Evolutionary conservation across 2,113 vertebrate species (phyloP).

Genomic region (Noctilio leporinus): DNA sequence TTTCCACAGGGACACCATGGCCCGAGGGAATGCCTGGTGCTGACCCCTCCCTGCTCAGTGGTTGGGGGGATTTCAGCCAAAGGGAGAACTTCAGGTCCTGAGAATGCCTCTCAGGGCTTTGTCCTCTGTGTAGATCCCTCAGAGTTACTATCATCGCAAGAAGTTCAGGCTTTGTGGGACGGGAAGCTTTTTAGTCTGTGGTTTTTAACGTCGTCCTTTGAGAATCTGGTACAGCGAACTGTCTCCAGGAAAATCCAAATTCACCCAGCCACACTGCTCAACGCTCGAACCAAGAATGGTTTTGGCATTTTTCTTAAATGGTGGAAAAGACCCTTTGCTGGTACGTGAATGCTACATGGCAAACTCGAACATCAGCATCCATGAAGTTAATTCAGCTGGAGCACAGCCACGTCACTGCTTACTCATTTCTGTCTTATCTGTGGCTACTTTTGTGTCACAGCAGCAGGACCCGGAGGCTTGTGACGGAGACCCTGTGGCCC

Average conservation of each 20-base stretch:
- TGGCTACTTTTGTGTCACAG: not conserved
- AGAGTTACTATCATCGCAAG: not conserved
- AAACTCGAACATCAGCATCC: not conserved
- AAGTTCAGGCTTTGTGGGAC: not conserved
- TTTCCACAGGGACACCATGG: not conserved
- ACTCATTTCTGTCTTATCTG: not conserved
- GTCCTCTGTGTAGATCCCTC: not conserved
- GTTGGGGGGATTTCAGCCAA: not conserved
- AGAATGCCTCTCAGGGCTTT: not conserved
- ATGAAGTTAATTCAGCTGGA: not conserved
- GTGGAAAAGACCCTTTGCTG: not conserved
- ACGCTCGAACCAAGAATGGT: not conserved
- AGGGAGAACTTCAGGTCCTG: not conserved
- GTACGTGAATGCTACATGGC: not conserved
- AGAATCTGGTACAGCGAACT: not conserved
- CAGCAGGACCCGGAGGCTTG: not conserved
- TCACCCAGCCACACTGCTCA: fast-evolving
- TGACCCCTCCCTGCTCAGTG: too few species aligned
- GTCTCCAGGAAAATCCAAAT: not conserved
- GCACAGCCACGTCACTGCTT: not conserved
- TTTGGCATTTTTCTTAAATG: not conserved
- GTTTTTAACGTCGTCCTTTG: not conserved
- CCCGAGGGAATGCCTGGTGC: not conserved
- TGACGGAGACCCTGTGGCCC: not conserved
- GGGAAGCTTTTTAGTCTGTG: not conserved